Conservation (phyloP, 2,113 vertebrate genomes). For the Xerus inauris region DNA sequence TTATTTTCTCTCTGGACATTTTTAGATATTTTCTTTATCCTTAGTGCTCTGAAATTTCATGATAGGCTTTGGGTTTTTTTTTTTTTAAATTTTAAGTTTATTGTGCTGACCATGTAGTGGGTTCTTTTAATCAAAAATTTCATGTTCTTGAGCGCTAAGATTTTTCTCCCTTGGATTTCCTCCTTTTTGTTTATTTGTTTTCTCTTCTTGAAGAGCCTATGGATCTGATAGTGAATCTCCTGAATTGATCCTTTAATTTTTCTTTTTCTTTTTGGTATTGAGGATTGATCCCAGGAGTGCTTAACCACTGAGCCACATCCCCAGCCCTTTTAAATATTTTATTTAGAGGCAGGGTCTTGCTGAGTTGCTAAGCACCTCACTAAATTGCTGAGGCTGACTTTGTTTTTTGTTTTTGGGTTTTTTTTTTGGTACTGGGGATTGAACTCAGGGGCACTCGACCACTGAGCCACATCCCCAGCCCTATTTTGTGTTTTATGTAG, state of each 20-base stretch:
- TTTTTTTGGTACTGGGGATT: no score
- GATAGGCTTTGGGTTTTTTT: background rate
- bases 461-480: no score
- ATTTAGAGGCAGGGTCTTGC: no score
- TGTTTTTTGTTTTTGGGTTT: no score
- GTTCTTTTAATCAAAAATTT: conserved; percentile 8
- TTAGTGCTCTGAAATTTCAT: conserved; percentile 16
- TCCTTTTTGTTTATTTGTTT: background rate
- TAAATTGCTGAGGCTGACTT: no score
- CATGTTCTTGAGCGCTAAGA: background rate
- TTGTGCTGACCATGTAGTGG: background rate
- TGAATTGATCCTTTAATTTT: background rate
- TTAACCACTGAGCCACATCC: no score
- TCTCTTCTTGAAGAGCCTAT: background rate
- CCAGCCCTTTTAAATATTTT: no score
- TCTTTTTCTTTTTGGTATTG: no score
- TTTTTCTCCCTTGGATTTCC: background rate
- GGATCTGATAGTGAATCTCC: background rate
- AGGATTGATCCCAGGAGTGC: no score
- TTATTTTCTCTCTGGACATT: conserved; percentile 58
- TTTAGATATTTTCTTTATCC: conserved; percentile 25
- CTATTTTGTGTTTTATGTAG: no score
- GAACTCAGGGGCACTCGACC: no score
- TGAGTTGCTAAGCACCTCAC: no score
- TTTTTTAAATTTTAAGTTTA: background rate